Conservation (phyloP, 2,888 invertebrate species). For the Lamellibrachia satsuma region DNA sequence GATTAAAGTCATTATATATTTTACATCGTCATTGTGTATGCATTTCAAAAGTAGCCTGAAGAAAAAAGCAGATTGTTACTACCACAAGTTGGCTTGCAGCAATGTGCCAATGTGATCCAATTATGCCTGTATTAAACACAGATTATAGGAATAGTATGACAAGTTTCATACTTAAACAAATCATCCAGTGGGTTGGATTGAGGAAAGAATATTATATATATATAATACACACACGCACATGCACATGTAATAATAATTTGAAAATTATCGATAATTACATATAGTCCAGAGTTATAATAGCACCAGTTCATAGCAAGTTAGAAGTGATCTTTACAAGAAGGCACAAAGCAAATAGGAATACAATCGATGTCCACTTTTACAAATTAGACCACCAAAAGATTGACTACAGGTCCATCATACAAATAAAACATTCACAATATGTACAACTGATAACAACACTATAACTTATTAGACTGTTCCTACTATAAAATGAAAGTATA, state of each 20-base stretch:
- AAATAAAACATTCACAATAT: not conserved
- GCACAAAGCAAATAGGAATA: not conserved
- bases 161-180: not conserved
- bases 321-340: not conserved
- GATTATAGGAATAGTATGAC: not conserved
- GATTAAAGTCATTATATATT: not conserved
- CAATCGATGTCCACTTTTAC: not conserved
- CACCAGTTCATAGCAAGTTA: not conserved
- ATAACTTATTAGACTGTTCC: not conserved
- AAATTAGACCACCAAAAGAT: not conserved
- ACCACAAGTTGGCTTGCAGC: not conserved
- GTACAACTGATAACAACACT: not conserved
- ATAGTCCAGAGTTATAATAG: not conserved
- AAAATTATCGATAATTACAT: not conserved
- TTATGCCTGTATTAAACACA: no score
- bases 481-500: not conserved
- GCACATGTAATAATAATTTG: not conserved
- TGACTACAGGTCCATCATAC: not conserved
- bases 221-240: no score
- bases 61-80: not conserved
- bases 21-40: not conserved
- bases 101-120: not conserved
- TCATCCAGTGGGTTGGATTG: not conserved
- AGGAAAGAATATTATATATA: not conserved
- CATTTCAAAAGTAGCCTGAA: not conserved